phyloP scores from a whole-genome alignment of 2,888 invertebrate species.

The Lysandra bellargus region DNA sequence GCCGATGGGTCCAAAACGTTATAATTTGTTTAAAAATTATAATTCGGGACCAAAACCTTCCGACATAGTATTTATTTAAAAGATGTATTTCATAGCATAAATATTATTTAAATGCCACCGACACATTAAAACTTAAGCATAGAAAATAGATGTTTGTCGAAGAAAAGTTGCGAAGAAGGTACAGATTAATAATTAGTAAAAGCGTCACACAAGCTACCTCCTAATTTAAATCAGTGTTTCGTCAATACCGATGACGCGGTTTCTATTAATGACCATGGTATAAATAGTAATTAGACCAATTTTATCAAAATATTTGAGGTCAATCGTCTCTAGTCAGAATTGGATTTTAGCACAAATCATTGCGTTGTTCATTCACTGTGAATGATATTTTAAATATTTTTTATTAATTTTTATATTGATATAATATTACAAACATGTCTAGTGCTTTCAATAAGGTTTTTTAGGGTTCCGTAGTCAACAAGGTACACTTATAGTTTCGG shows the following conservation, averaged over 20 bases:
- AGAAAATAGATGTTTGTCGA: constrained; percentile 76
- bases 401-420: background rate
- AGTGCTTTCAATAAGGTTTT: constrained; percentile 17
- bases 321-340: constrained; percentile 74
- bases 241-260: constrained; percentile 62
- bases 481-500: too few relatives aligned
- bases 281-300: constrained; percentile 40
- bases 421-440: background rate
- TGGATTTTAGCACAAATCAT: constrained; percentile 61
- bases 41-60: constrained; percentile 80
- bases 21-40: constrained; percentile 82
- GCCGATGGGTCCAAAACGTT: constrained; percentile 78
- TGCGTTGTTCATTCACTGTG: constrained; percentile 44
- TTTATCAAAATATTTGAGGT: constrained; percentile 49
- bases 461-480: too few relatives aligned
- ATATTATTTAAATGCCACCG: constrained; percentile 80
- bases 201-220: constrained; percentile 75
- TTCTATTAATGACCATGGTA: constrained; percentile 57
- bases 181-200: constrained; percentile 46
- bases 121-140: constrained; percentile 80
- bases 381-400: constrained; percentile 30
- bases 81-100: constrained; percentile 78
- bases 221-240: constrained; percentile 73
- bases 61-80: constrained; percentile 81
- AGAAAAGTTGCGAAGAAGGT: constrained; percentile 75